Conservation (phyloP, 2,113 vertebrate genomes). For the Chauna torquata region DNA sequence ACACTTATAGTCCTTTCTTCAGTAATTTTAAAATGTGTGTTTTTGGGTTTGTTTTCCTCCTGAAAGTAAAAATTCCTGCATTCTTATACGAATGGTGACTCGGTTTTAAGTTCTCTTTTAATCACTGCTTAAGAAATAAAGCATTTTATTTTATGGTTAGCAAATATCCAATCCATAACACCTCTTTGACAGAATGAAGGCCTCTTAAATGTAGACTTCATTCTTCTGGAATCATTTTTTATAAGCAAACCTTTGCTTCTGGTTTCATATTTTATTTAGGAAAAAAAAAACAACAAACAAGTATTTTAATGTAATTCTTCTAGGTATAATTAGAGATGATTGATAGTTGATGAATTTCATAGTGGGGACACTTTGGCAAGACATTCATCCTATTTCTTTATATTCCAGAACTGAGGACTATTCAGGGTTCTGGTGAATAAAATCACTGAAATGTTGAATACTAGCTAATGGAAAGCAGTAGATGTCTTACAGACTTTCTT, state of each 20-base stretch:
- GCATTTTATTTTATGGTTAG: neutral
- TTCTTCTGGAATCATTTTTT: neutral
- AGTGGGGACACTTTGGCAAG: neutral
- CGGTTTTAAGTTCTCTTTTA: slow-evolving; percentile 34
- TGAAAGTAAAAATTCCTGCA: slow-evolving; percentile 5
- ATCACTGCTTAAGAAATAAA: slow-evolving; percentile 21
- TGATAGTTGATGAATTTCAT: slow-evolving; percentile 19
- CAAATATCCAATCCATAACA: neutral
- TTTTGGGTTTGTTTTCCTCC: neutral
- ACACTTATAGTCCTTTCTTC: neutral
- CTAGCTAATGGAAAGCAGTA: neutral
- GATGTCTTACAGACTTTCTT: neutral
- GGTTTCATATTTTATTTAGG: slow-evolving; percentile 19
- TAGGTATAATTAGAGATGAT: neutral
- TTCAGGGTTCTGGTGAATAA: neutral
- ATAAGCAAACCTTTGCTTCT: neutral
- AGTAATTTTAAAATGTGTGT: neutral
- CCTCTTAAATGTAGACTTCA: neutral
- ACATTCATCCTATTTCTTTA: neutral
- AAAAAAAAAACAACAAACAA: neutral
- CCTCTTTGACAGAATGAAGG: neutral
- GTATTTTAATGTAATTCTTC: neutral
- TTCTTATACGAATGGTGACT: slow-evolving; percentile 6
- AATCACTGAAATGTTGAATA: neutral
- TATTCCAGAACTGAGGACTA: neutral